Conservation (phyloP, 2,888 invertebrate genomes). For the Adela reaumurella region DNA sequence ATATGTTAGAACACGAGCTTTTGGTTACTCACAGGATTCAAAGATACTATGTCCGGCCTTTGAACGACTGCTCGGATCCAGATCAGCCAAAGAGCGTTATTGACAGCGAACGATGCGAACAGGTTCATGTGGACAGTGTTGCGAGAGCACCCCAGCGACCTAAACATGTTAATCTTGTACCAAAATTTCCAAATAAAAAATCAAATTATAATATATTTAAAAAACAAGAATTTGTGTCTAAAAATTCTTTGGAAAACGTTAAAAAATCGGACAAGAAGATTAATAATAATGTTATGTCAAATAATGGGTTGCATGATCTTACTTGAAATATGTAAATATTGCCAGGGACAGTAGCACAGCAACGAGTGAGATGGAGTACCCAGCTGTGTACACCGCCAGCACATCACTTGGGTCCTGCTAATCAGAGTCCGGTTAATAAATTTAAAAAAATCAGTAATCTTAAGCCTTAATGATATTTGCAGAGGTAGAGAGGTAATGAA, state of each 20-base stretch:
- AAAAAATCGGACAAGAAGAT: too few relatives aligned
- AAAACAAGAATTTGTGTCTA: too few relatives aligned
- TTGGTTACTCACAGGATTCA: constrained; percentile 62
- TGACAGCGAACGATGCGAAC: constrained; percentile 85
- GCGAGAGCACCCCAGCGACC: constrained; percentile 83
- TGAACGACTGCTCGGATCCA: constrained; percentile 80
- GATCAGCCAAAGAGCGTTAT: constrained; percentile 83
- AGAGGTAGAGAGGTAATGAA: too few relatives aligned
- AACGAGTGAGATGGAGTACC: constrained; percentile 77
- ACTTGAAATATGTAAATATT: constrained; percentile 86
- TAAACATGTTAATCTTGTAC: too few relatives aligned
- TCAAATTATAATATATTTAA: too few relatives aligned
- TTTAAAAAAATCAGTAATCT: too few relatives aligned
- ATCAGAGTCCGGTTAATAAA: not conserved
- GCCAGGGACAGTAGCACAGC: constrained; percentile 68
- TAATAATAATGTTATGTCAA: too few relatives aligned
- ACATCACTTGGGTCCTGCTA: constrained; percentile 50
- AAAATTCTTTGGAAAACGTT: too few relatives aligned
- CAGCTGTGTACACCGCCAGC: constrained; percentile 76
- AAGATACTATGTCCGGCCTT: constrained; percentile 55
- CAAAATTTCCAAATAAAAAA: too few relatives aligned
- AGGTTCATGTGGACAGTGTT: constrained; percentile 93
- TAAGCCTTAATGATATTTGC: too few relatives aligned
- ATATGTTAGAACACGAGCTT: too few relatives aligned
- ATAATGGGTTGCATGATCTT: too few relatives aligned